Evolutionary conservation across 2,113 vertebrate species (phyloP), one percentile per base, ranked within the genome.

Genomic region (Salvator merianae): DNA sequence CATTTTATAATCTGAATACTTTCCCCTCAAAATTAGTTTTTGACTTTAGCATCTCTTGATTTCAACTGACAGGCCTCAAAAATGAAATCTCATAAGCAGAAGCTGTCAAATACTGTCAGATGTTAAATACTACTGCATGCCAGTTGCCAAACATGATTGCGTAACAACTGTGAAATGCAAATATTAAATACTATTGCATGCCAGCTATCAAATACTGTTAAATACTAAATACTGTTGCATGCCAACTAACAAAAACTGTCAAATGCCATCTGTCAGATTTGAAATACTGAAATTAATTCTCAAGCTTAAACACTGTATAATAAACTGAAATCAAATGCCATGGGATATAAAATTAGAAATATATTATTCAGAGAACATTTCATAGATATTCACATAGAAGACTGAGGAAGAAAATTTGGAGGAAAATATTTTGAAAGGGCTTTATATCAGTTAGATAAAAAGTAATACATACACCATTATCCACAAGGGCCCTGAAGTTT

Each of bases 191-290:
- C 76, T 30, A 65, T 79, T 84, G 68, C 38, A 72, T 72, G n/a
- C 69, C 76, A 79, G 83, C 53, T 78, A 78, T 59, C 18, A 34
- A 81, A 36, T 69, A 32, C 66, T 50, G 36, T 43, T 30, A 82
- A 75, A 84, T 84, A 38, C 53, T 78, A 71, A 84, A 77, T 18
- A 77, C 50, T 53, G 47, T 69, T 84, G 75, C 83, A 84, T 84
- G 68, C 76, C 66, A 72, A 47, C 68, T 50, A 50, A 47, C 18
- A 63, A 73, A 84, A 79, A 63, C 77, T 78, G 66, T 72, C 76
- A 43, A 73, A 71, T 28, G 62, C 55, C 68, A 28, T 72, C 83
- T 84, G 53, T 84, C 55, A 72, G 34, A 79, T 79, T 63, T 79
- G 77, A 72, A 85, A 79, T 36, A 38, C 6, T 73, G 55, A 65